Conservation (phyloP, 2,888 invertebrate species). For the Xylota segnis region DNA sequence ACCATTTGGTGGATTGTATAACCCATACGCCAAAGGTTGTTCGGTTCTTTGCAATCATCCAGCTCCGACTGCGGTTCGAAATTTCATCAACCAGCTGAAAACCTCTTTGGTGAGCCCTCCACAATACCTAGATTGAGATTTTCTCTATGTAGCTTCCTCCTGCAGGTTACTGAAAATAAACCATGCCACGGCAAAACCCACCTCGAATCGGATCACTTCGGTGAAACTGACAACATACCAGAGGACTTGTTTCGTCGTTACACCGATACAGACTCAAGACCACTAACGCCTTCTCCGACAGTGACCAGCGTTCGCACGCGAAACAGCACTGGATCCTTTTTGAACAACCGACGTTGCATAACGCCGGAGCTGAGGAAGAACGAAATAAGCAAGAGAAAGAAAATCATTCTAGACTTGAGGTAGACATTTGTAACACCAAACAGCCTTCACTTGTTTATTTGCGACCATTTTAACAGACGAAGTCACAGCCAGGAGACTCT, state of each 20-base stretch:
- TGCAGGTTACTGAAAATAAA: slow-evolving; percentile 55
- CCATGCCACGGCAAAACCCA: slow-evolving; percentile 12
- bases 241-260: slow-evolving; percentile 92
- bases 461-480: slow-evolving; percentile 77
- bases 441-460: background rate
- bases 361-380: slow-evolving; percentile 89
- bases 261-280: slow-evolving; percentile 93
- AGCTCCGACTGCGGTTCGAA: slow-evolving; percentile 89
- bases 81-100: slow-evolving; percentile 89
- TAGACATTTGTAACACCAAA: slow-evolving; percentile 83
- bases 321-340: slow-evolving; percentile 86
- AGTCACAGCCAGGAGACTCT: slow-evolving; percentile 85
- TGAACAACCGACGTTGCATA: slow-evolving; percentile 87
- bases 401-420: slow-evolving; percentile 90
- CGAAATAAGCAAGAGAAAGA: slow-evolving; percentile 85
- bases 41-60: slow-evolving; percentile 95
- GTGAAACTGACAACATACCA: slow-evolving; percentile 87
- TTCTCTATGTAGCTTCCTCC: background rate
- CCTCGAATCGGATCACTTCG: slow-evolving; percentile 48
- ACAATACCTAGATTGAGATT: background rate
- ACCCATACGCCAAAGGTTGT: slow-evolving; percentile 92
- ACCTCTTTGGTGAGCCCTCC: slow-evolving; percentile 87
- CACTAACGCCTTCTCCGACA: slow-evolving; percentile 92
- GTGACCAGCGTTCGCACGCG: slow-evolving; percentile 90
- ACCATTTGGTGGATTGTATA: slow-evolving; percentile 92